Evolutionary conservation across 2,888 invertebrate genomes (phyloP).

Genomic region (Torymus tubicola): DNA sequence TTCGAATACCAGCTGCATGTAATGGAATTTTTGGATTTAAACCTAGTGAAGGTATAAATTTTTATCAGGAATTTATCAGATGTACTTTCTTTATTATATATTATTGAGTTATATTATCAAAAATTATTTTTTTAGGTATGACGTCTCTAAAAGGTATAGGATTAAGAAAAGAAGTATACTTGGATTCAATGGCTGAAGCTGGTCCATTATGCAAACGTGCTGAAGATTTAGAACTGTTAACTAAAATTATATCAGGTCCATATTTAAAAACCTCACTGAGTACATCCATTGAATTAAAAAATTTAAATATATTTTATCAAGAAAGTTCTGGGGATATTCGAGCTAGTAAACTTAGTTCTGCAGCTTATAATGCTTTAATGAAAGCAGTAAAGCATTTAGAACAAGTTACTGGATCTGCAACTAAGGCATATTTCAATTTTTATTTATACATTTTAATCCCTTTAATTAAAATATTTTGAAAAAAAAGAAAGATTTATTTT

Average conservation of each 20-base stretch:
- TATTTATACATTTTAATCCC: too few species aligned
- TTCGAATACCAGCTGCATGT: slow-evolving; percentile 93
- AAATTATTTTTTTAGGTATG: slow-evolving; percentile 77
- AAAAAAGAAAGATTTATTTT: slow-evolving; percentile 15
- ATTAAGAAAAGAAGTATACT: slow-evolving; percentile 80
- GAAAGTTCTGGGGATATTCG: slow-evolving; percentile 85
- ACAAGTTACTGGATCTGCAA: slow-evolving; percentile 70
- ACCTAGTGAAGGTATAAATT: slow-evolving; percentile 80
- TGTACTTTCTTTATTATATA: too few species aligned
- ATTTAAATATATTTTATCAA: slow-evolving; percentile 87
- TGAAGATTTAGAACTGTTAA: slow-evolving; percentile 87
- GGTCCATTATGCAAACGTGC: slow-evolving; percentile 90
- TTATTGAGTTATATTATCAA: background rate
- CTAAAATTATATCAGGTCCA: slow-evolving; percentile 81
- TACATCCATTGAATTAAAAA: slow-evolving; percentile 80
- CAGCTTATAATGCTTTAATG: slow-evolving; percentile 82
- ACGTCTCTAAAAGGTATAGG: slow-evolving; percentile 81
- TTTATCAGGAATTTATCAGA: too few species aligned
- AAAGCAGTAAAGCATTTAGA: slow-evolving; percentile 77
- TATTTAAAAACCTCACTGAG: slow-evolving; percentile 80
- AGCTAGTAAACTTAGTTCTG: slow-evolving; percentile 83
- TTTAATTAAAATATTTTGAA: slow-evolving; percentile 1
- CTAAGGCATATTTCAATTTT: slow-evolving; percentile 65
- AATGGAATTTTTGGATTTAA: slow-evolving; percentile 94
- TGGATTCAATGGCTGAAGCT: slow-evolving; percentile 87